Percentiles rank a stretch among this genome's conserved stretches.
Conservation (phyloP, 2,797 vertebrate genomes). For the Microcaecilia unicolor region DNA sequence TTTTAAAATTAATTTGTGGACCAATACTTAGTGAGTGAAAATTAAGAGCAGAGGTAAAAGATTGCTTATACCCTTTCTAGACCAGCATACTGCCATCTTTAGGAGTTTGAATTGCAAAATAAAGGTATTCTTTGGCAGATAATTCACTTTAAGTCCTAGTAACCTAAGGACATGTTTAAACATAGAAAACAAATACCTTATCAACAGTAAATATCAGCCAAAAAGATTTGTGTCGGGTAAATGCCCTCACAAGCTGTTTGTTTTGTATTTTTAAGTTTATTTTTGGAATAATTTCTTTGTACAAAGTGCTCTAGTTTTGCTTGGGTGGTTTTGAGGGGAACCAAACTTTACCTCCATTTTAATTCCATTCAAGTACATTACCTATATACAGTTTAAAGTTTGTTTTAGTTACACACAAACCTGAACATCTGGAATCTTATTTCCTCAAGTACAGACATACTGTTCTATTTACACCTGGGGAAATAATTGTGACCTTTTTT, state of each 20-base stretch:
- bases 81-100: constrained; percentile 66
- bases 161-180: constrained; percentile 61
- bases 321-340: constrained; percentile 53
- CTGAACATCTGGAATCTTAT: constrained; percentile 28
- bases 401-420: constrained; percentile 40
- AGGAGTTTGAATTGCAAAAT: constrained; percentile 45
- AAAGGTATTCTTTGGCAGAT: constrained; percentile 38
- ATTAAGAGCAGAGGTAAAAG: constrained; percentile 48
- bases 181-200: constrained; percentile 42
- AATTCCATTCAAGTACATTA: constrained; percentile 55
- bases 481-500: constrained; percentile 35
- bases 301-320: constrained; percentile 49
- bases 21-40: constrained; percentile 62
- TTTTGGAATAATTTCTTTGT: constrained; percentile 52
- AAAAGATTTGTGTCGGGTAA: constrained; percentile 54
- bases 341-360: constrained; percentile 33
- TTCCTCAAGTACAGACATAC: constrained; percentile 26
- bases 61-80: constrained; percentile 53
- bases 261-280: constrained; percentile 57
- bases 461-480: constrained; percentile 13
- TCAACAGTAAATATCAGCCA: constrained; percentile 47
- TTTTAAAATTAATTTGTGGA: constrained; percentile 64
- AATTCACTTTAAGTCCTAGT: constrained; percentile 53
- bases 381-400: constrained; percentile 43
- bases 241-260: constrained; percentile 37